Conservation (phyloP, 1,140 invertebrate species). For the Listronotus oregonensis region DNA sequence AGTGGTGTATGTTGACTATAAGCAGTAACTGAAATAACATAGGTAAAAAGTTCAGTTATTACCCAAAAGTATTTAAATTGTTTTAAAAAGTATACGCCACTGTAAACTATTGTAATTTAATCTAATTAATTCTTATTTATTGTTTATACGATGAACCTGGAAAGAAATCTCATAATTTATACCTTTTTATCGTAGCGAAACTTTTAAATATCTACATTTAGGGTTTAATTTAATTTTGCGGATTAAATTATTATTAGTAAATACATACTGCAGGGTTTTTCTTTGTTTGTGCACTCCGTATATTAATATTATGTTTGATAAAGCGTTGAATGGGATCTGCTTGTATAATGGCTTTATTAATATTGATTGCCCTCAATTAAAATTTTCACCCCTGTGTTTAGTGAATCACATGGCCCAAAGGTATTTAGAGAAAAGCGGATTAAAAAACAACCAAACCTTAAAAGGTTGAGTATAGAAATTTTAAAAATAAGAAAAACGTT, state of each 20-base stretch:
- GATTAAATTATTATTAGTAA: neutral
- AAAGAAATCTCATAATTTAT: no score
- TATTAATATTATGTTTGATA: constrained; percentile 21
- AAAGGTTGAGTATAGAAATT: no score
- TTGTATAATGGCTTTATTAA: constrained; percentile 47
- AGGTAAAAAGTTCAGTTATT: no score
- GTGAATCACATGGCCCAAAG: constrained; percentile 22
- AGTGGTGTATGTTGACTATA: no score
- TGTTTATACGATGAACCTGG: no score
- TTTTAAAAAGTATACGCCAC: no score
- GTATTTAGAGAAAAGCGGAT: constrained; percentile 7
- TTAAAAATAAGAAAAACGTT: no score
- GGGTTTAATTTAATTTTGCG: neutral
- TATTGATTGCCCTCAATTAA: constrained; percentile 51
- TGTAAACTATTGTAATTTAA: no score
- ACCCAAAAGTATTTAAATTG: no score
- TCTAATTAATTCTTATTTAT: no score
- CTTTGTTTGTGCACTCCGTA: constrained; percentile 1
- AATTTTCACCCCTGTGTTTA: constrained; percentile 41
- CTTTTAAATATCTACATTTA: no score
- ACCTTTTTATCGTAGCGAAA: neutral
- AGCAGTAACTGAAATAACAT: no score
- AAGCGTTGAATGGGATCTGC: constrained; percentile 20
- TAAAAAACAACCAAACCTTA: constrained; percentile 7
- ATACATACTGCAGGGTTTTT: neutral